Conservation (phyloP, 2,888 invertebrate genomes). For the Autographa gamma region DNA sequence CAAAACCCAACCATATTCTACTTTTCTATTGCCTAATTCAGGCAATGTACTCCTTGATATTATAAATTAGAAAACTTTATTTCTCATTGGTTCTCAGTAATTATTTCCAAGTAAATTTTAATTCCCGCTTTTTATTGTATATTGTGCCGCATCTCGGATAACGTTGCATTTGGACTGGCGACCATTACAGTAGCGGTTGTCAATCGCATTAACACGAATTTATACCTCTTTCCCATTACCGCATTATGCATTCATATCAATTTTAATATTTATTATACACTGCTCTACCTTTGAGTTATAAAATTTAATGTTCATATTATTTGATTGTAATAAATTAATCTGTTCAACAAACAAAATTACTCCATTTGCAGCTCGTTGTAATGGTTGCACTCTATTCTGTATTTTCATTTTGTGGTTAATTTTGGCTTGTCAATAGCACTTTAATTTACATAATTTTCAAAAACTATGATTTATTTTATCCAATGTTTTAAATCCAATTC, state of each 20-base stretch:
- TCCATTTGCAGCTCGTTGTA: background rate
- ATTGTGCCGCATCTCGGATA: conserved; percentile 39
- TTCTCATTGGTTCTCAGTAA: no score
- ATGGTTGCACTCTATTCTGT: background rate
- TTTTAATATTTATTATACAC: conserved; percentile 59
- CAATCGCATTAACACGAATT: conserved; percentile 65
- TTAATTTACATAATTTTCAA: no score
- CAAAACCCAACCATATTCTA: no score
- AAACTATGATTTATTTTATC: no score
- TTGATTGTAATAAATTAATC: conserved; percentile 50
- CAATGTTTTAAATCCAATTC: no score
- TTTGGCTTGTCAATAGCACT: background rate
- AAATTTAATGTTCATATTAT: conserved; percentile 45
- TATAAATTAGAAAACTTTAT: no score
- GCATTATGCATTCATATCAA: conserved; percentile 62
- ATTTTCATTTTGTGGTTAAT: background rate
- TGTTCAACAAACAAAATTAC: background rate
- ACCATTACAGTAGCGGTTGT: conserved; percentile 61
- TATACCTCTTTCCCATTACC: conserved; percentile 66
- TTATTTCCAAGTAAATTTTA: background rate
- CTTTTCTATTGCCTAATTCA: no score
- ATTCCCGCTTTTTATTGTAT: conserved; percentile 26
- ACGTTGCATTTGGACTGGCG: conserved; percentile 48
- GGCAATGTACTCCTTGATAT: no score
- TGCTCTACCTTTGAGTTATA: conserved; percentile 41